Evolutionary conservation across 2,113 vertebrate genomes (phyloP), one percentile per base, ranked within the genome.

Genomic region (Nannobrachium achirus): DNA sequence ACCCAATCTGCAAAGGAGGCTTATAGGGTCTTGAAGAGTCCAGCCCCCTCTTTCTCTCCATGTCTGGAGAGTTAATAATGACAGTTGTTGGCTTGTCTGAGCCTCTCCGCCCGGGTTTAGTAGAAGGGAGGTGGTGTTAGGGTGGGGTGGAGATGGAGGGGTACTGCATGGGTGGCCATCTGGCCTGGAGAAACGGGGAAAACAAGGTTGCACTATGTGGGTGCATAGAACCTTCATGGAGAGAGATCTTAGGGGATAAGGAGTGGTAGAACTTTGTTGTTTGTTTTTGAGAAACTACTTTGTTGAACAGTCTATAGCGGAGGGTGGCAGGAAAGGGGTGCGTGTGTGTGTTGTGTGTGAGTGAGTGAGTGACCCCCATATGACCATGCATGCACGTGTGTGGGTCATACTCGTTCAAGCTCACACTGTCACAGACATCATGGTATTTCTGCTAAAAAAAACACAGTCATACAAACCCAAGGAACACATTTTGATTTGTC

Each of bases 31-130:
- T 44, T 41, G 39, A 25, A 4, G 48, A 33, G 38, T 42, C 38
- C 10, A 69, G 8, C 77, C 55, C 38, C 57, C 16, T 20, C 19
- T 19, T 11, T 14, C 80, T 68, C 62, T 39, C 7, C 73, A 57
- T 44, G 76, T 88, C 80, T 88, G 78, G 65, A 74, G 7, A 0
- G 62, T 76, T 87, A 79, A 76, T 87, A 79, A 76, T 85, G 81
- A 79, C 89, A 88, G 88, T 92, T 92, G 86, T 86, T 67, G 73
- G 67, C 44, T 83, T 83, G 88, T 90, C 85, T 93, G 89, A 91
- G 82, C 80, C 76, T 70, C 75, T 80, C 56, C n/a, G n/a, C n/a
- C n/a, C 78, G 78, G 25, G 84, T 90, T 91, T 90, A 89, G 55
- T 55, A 2, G 25, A 33, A 33, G 25, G 38, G 8, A 11, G 10